Conservation (phyloP, 37 sponge, comb jelly and placozoan species). For the Geodia barretti region DNA sequence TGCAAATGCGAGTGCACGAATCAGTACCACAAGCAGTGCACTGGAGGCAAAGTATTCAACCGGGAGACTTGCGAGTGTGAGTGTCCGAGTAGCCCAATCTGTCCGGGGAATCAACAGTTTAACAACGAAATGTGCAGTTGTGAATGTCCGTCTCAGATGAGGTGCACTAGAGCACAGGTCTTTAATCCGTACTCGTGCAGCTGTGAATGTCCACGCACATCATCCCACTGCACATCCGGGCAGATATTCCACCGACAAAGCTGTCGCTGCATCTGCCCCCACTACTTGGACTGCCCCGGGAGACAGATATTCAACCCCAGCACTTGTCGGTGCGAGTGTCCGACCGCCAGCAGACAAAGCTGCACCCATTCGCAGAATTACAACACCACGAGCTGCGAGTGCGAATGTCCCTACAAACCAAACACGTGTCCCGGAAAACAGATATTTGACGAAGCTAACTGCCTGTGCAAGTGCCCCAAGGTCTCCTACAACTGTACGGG, state of each 20-base stretch:
- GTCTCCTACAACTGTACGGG: too few relatives aligned
- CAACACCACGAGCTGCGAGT: not conserved
- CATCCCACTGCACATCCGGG: not conserved
- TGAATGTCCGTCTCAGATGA: too few relatives aligned
- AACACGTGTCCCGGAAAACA: not conserved
- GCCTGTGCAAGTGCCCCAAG: too few relatives aligned
- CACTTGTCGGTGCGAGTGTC: conserved; percentile 32
- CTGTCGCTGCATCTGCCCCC: conserved; percentile 38
- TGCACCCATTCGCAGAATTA: not conserved
- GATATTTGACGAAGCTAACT: too few relatives aligned
- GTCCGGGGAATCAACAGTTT: conserved; percentile 14
- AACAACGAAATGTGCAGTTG: conserved; percentile 10
- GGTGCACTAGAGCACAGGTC: too few relatives aligned
- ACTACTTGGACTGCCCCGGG: not conserved
- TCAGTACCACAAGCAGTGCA: not conserved
- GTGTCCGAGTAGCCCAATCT: not conserved
- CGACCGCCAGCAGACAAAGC: not conserved
- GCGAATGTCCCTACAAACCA: not conserved
- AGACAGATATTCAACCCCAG: conserved; percentile 26
- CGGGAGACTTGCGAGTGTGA: conserved; percentile 21
- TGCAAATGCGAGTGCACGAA: conserved; percentile 18
- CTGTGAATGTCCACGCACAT: not conserved
- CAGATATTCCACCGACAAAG: conserved; percentile 14
- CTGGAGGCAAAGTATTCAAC: not conserved
- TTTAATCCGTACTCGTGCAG: too few relatives aligned